Base-by-base conservation (phyloP, 2,888 invertebrate species). In the Camptogramma bilineatum region DNA sequence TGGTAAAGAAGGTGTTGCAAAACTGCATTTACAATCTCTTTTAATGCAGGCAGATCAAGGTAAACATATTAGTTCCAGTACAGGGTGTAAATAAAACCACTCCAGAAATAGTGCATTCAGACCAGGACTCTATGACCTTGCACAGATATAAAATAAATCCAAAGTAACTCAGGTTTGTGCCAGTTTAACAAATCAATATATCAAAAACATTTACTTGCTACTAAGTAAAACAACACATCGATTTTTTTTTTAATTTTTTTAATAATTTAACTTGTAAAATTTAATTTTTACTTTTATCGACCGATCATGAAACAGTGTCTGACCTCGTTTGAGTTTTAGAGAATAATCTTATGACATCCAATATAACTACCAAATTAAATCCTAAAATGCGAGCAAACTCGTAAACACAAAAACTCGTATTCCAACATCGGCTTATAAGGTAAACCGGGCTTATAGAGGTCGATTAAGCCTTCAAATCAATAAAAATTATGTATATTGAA, bases 11-110 rank as follows among this genome's bases (percentile, higher is more conserved):
- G 31, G 31, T 47, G n/a, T 34, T 42, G 13, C 52, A 18, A 62
- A n/a, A n/a, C n/a, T n/a, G n/a, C 39, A 24, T 24, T 46, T 46
- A 65, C 62, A 62, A 52, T 60, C 60, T 56, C 60, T 64, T 62
- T 42, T 18, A 17, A 34, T 21, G 21, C 34, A 44, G 34, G 47
- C 39, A 28, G 47, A 60, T 60, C 64, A 64, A 64, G 64, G 64
- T 55, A 24, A 60, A 42, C 64, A 16, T 21, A 58, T 18, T 42
- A 50, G 44, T 58, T 28, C 34, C 57, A 50, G 51, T 58, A 51
- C 24, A 44, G 51, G 34, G 34, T 39, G 34, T 39, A 39, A 39
- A 13, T 13, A 39, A n/a, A 13, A 39, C 13, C 34, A 39, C 10
- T 39, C 13, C 13, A 10, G 13, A 13, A 39, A 39, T 13, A 39